Percentiles rank a stretch among this genome's conserved stretches.
Conservation (phyloP, 2,888 invertebrate species). For the Dynastes hyllus region DNA sequence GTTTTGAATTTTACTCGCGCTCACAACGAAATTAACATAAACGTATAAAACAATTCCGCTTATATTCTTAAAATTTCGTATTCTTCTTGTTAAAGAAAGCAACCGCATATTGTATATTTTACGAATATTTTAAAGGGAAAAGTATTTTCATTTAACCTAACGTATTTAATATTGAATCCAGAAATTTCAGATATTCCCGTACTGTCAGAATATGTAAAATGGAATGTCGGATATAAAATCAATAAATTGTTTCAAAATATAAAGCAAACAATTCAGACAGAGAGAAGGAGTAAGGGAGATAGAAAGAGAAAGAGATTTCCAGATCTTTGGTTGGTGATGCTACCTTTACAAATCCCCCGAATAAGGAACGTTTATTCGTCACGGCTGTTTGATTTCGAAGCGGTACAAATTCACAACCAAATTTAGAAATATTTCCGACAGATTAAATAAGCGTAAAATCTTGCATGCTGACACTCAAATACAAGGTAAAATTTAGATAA, state of each 20-base stretch:
- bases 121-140: constrained; percentile 15
- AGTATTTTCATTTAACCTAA: constrained; percentile 2
- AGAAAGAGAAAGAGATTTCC: background rate
- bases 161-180: constrained; percentile 26
- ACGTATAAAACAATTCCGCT: no score
- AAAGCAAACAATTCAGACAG: constrained; percentile 27
- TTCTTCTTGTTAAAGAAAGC: background rate
- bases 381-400: background rate
- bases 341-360: background rate
- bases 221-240: constrained; percentile 28
- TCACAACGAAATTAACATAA: no score
- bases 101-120: background rate
- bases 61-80: no score
- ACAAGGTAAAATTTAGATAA: no score
- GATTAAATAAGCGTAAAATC: background rate
- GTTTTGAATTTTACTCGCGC: no score
- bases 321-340: background rate
- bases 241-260: constrained; percentile 38
- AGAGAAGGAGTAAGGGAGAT: background rate
- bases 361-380: background rate
- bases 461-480: background rate
- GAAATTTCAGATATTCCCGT: constrained; percentile 19
- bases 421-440: constrained; percentile 4
- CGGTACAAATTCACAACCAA: background rate
- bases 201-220: constrained; percentile 27